Percentiles rank a stretch among this genome's conserved stretches.
Evolutionary conservation across 2,113 vertebrate species (phyloP).

Genomic region (Panthera uncia): DNA sequence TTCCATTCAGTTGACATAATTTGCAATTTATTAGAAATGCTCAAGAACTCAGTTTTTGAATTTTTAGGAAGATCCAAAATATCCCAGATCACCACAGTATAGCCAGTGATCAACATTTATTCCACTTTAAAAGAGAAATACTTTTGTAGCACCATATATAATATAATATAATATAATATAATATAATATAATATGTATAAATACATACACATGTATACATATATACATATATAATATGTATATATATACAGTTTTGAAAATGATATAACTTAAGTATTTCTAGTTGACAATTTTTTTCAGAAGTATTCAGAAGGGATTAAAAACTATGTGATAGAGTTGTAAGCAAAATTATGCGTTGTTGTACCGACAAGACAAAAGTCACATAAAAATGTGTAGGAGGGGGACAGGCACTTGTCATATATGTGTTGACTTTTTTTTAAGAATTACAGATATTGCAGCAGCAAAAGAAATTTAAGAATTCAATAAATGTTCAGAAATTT

Average conservation of each 20-base stretch:
- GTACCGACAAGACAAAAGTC: slow-evolving; percentile 35
- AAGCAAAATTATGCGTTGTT: slow-evolving; percentile 52
- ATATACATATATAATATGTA: no score
- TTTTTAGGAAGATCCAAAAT: slow-evolving; percentile 47
- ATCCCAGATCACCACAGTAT: not conserved
- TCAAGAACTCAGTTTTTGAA: slow-evolving; percentile 14
- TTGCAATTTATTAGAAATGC: not conserved
- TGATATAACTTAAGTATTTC: slow-evolving; percentile 62
- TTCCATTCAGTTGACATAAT: slow-evolving; percentile 33
- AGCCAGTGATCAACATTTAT: slow-evolving; percentile 44
- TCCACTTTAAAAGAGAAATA: slow-evolving; percentile 57
- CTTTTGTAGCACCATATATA: slow-evolving; percentile 44
- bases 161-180: not conserved
- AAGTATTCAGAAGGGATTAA: slow-evolving; percentile 48
- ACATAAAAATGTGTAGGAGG: not conserved
- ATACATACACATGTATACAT: no score
- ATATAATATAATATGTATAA: no score
- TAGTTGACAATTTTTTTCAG: slow-evolving; percentile 55
- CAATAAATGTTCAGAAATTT: slow-evolving; percentile 23
- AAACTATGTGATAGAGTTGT: not conserved
- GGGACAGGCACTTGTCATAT: not conserved
- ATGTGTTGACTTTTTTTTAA: not conserved
- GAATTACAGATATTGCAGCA: slow-evolving; percentile 3
- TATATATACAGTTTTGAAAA: slow-evolving; percentile 56
- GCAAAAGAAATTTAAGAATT: slow-evolving; percentile 39